A percentile compares a stretch with the other conserved stretches of the same genome.
These are phyloP conservation scores for Mugil cephalus DNA, from an alignment of 2,113 vertebrate genomes.

Conservation along the genomic window DNA sequence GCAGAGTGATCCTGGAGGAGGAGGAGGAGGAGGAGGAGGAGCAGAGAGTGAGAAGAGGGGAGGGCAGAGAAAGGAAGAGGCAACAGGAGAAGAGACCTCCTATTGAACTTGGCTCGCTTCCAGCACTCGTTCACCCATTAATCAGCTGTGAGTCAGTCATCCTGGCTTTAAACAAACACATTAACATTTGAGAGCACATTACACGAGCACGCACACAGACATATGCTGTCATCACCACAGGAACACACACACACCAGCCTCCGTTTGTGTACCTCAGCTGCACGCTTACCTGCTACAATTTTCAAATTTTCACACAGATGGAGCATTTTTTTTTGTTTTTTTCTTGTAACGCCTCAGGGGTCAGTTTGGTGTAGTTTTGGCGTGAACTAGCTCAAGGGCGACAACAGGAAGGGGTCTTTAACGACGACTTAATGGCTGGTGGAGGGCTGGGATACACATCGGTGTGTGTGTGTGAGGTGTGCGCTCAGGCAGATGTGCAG, in stretches of 20 bases:
- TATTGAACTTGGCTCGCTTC: slow-evolving; percentile 90
- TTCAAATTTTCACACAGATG: not conserved
- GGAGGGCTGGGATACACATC: slow-evolving; percentile 79
- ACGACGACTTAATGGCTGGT: slow-evolving; percentile 27
- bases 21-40: slow-evolving; percentile 15
- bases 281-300: slow-evolving; percentile 7
- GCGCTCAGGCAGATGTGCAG: slow-evolving; percentile 70
- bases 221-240: slow-evolving; percentile 44
- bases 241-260: not conserved
- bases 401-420: slow-evolving; percentile 15
- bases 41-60: not conserved
- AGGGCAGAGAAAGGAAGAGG: slow-evolving; percentile 35
- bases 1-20: slow-evolving; percentile 43
- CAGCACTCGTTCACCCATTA: slow-evolving; percentile 88
- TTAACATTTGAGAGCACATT: slow-evolving; percentile 62
- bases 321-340: slow-evolving; percentile 23
- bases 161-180: slow-evolving; percentile 68
- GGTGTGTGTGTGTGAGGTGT: slow-evolving; percentile 52
- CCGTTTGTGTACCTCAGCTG: slow-evolving; percentile 10
- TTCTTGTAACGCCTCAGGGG: not conserved
- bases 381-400: not conserved
- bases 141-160: slow-evolving; percentile 91
- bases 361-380: slow-evolving; percentile 3
- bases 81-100: slow-evolving; percentile 82
- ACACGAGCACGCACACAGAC: slow-evolving; percentile 13